Conservation (phyloP, 92 coral and sea anemone species). For the Actinostola sp. region DNA sequence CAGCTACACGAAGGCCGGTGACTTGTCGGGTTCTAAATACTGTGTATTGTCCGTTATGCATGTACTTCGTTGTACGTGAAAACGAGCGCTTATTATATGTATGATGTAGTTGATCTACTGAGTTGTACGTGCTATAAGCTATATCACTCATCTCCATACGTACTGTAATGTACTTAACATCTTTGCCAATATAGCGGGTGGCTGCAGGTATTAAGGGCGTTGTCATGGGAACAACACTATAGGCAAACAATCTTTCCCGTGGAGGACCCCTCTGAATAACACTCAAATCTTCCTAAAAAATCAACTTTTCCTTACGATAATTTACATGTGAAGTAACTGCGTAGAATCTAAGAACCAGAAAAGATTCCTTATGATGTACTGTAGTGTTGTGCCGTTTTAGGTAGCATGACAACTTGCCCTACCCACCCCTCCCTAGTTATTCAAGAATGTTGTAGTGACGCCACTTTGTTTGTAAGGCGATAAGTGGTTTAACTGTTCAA, state of each 20-base stretch:
- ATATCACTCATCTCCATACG: too few relatives aligned
- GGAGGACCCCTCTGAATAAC: neutral
- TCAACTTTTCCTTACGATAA: neutral
- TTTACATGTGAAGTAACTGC: neutral
- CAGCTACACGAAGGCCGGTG: too few relatives aligned
- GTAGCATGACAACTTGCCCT: neutral
- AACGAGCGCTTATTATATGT: too few relatives aligned
- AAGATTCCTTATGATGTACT: too few relatives aligned
- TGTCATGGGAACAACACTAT: neutral
- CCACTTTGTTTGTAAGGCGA: neutral
- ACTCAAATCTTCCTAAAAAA: neutral
- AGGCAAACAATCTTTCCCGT: neutral
- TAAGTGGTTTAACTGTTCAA: too few relatives aligned
- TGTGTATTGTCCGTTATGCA: too few relatives aligned
- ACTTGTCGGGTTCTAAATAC: too few relatives aligned
- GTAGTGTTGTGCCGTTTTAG: too few relatives aligned
- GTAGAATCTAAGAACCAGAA: neutral
- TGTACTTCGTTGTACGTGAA: too few relatives aligned
- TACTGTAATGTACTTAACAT: neutral
- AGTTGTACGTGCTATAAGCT: too few relatives aligned
- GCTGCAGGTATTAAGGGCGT: conserved; percentile 15
- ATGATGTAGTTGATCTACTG: too few relatives aligned
- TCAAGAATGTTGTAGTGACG: neutral
- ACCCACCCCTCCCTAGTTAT: conserved; percentile 11
- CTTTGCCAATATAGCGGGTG: conserved; percentile 23